Evolutionary conservation across 2,797 vertebrate species (phyloP).

Genomic region (Antrozous pallidus): DNA sequence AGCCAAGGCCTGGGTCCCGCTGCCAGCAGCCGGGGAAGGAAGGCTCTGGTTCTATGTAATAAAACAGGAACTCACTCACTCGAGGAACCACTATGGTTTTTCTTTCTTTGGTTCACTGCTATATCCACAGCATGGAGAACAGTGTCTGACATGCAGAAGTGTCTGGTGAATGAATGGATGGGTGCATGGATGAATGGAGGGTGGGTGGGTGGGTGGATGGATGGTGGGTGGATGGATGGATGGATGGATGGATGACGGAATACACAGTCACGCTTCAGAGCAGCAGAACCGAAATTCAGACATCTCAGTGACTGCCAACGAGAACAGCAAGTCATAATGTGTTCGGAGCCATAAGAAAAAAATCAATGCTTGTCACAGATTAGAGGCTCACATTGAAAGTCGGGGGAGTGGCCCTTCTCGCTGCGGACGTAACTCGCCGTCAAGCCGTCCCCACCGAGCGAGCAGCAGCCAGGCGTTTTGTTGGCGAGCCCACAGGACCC

Average conservation of each 20-base stretch:
- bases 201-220: background rate
- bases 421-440: background rate
- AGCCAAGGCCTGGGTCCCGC: no score
- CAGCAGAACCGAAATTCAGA: background rate
- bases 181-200: background rate
- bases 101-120: background rate
- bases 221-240: background rate
- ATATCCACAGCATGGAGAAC: background rate
- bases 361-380: background rate
- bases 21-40: no score
- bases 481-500: background rate
- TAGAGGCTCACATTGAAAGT: background rate
- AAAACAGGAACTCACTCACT: background rate
- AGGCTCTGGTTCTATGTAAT: background rate
- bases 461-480: background rate
- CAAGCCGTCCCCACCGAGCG: background rate
- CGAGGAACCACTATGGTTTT: background rate
- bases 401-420: background rate
- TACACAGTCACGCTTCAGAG: background rate
- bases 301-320: background rate
- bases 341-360: background rate
- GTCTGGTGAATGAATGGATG: background rate
- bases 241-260: background rate
- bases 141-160: background rate
- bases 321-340: background rate